These are phyloP conservation scores for Parthenolecanium corni DNA, from an alignment of 2,888 invertebrate species.

Conservation along the genomic window DNA sequence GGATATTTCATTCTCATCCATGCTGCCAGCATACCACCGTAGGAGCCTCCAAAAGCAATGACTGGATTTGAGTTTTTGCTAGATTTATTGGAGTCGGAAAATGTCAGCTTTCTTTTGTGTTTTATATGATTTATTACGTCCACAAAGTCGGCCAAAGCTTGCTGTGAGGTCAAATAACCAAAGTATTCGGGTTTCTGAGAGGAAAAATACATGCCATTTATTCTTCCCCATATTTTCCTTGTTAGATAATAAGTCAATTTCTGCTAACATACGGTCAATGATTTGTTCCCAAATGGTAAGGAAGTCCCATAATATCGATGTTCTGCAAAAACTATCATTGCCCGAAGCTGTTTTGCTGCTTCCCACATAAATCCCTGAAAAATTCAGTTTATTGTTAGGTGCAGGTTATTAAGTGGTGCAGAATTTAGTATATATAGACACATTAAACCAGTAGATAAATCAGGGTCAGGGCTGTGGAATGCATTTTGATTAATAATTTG, in stretches of 20 bases:
- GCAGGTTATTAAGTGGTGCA: too few species aligned
- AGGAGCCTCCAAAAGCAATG: constrained; percentile 76
- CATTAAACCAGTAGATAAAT: too few species aligned
- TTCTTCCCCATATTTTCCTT: too few species aligned
- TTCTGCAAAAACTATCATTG: constrained; percentile 81
- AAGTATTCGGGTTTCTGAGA: constrained; percentile 48
- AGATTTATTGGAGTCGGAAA: neutral
- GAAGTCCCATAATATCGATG: constrained; percentile 92
- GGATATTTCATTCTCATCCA: constrained; percentile 96
- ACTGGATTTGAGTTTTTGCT: constrained; percentile 50
- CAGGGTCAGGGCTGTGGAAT: too few species aligned
- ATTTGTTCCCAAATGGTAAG: constrained; percentile 72
- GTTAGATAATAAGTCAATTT: too few species aligned
- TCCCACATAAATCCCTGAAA: constrained; percentile 83
- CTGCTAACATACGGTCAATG: constrained; percentile 42
- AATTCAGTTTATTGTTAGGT: too few species aligned
- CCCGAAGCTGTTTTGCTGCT: constrained; percentile 63
- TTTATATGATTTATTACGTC: constrained; percentile 51
- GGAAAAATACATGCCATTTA: neutral
- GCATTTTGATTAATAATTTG: too few species aligned
- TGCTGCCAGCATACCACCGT: constrained; percentile 94
- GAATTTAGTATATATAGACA: too few species aligned
- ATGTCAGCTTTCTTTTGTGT: neutral
- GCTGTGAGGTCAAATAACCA: constrained; percentile 76
- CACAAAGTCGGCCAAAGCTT: constrained; percentile 89